Conservation (phyloP, 2,797 vertebrate species). For the Tokudaia muenninki region DNA sequence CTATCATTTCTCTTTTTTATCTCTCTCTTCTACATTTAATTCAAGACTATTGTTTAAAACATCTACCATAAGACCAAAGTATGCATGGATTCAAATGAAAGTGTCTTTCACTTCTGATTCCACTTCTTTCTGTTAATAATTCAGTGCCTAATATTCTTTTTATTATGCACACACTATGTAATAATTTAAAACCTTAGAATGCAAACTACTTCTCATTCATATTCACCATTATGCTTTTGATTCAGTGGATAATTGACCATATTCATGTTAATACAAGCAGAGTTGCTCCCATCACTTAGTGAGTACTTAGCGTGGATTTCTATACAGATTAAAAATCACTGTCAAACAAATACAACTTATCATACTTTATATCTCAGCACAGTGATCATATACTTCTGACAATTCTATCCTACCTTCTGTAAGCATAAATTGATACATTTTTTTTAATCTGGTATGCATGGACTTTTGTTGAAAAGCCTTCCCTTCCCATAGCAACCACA, state of each 20-base stretch:
- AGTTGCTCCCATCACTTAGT: background rate
- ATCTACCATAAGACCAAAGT: background rate
- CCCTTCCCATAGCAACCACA: background rate
- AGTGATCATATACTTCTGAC: background rate
- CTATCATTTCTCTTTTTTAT: background rate
- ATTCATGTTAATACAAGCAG: background rate
- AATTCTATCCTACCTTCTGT: background rate
- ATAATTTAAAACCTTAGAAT: background rate
- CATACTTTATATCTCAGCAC: constrained; percentile 20
- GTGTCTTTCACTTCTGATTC: constrained; percentile 10
- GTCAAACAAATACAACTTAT: background rate
- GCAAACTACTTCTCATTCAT: constrained; percentile 16
- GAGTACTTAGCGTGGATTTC: background rate
- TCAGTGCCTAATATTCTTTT: background rate
- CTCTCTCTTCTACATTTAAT: background rate
- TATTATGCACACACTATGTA: background rate
- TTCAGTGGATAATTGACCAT: background rate
- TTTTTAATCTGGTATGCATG: background rate
- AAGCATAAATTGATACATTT: constrained; percentile 33
- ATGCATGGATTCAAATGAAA: constrained; percentile 15
- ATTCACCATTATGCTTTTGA: background rate
- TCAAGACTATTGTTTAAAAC: constrained; percentile 14
- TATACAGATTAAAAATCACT: constrained; percentile 2
- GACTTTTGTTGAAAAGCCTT: background rate
- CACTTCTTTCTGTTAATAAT: background rate